Evolutionary conservation across 2,113 vertebrate species (phyloP).

Genomic region (Anolis carolinensis): DNA sequence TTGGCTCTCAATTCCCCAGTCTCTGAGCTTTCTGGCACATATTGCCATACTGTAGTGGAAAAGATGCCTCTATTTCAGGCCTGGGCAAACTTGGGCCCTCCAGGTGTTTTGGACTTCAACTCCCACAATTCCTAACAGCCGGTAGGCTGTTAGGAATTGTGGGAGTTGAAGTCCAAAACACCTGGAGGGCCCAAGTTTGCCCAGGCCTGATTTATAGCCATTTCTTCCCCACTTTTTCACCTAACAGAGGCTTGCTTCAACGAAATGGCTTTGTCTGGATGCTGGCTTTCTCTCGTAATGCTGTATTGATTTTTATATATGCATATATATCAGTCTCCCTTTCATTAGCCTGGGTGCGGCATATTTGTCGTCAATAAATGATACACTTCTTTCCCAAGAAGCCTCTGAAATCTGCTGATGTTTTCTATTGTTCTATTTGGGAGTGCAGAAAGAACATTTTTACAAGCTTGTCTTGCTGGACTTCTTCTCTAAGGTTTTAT

Average conservation of each 20-base stretch:
- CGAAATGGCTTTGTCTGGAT: not conserved
- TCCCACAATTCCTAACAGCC: no score
- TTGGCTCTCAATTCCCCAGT: no score
- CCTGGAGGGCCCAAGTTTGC: no score
- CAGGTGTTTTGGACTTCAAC: no score
- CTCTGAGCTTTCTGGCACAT: no score
- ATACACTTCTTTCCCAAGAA: not conserved
- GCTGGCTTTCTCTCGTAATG: slow-evolving; percentile 5
- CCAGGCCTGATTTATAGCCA: no score
- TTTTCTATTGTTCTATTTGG: fast-evolving
- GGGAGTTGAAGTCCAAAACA: no score
- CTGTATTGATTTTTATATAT: slow-evolving; percentile 1
- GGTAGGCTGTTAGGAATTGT: no score
- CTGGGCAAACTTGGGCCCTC: no score
- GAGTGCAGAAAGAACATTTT: not conserved
- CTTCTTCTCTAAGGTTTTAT: not conserved
- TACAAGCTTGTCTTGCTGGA: not conserved
- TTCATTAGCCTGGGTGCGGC: slow-evolving; percentile 17
- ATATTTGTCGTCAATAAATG: slow-evolving; percentile 5
- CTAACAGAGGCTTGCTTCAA: not conserved
- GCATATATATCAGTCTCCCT: not conserved
- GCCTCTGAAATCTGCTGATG: slow-evolving; percentile 38
- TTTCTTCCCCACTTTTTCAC: not conserved
- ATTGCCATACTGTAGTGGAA: no score
- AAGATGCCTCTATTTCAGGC: no score